These are phyloP conservation scores for Tadarida brasiliensis DNA, from an alignment of 2,797 vertebrate genomes.

Conservation along the genomic window DNA sequence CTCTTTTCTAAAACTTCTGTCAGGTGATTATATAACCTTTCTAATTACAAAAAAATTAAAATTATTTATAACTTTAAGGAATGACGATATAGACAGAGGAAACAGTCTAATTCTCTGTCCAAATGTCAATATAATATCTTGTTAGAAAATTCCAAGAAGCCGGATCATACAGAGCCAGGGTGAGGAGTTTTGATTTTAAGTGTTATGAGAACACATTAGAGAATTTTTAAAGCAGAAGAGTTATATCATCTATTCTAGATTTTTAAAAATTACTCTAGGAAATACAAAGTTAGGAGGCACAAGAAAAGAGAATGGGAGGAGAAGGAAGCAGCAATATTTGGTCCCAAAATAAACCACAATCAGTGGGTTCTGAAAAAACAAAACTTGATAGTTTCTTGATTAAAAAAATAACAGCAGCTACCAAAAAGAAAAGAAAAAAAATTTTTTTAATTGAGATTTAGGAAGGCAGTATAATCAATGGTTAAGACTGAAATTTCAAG, in stretches of 20 bases:
- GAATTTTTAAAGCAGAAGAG: slow-evolving; percentile 14
- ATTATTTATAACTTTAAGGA: not conserved
- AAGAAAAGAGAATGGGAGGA: not conserved
- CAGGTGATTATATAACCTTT: not conserved
- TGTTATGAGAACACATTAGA: not conserved
- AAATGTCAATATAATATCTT: not conserved
- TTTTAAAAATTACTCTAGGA: slow-evolving; percentile 44
- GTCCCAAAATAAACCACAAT: not conserved
- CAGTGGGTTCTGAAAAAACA: not conserved
- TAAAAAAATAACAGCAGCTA: not conserved
- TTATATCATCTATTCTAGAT: not conserved
- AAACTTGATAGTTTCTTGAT: slow-evolving; percentile 12
- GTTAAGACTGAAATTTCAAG: not conserved
- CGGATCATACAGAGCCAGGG: not conserved
- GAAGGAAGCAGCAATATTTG: not conserved
- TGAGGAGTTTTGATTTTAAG: not conserved
- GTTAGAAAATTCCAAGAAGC: not conserved
- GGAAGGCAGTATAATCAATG: not conserved
- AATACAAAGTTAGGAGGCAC: not conserved
- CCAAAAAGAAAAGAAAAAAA: not conserved
- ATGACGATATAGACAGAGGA: not conserved
- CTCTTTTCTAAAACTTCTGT: not conserved
- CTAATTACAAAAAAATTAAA: not conserved
- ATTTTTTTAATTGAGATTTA: not conserved
- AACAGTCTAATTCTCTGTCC: slow-evolving; percentile 1